Base-by-base conservation (phyloP, 2,797 vertebrate species). In the Gobio occitaniae region DNA sequence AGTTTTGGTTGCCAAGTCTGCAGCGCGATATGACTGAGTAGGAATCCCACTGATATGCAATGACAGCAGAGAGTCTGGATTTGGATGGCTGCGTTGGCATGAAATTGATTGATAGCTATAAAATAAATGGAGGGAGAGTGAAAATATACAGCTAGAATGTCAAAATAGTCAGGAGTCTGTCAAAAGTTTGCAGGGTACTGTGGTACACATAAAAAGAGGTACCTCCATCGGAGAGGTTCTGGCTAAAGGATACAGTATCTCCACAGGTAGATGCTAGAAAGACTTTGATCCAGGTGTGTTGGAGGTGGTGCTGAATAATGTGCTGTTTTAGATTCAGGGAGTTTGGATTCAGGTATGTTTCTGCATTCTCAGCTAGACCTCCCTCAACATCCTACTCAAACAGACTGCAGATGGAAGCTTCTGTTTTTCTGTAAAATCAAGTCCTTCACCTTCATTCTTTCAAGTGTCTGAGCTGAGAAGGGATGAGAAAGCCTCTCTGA, bases 401-500 rank as follows among this genome's bases (percentile, higher is more conserved):
- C n/a, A 69, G 63, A 69, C n/a, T 69, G 50, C 48, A 47, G 17
- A 71, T 59, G 56, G 21, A 66, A 65, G 36, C 21, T 70, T 54
- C 74, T 50, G 68, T 48, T 80, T 50, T 44, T 59, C n/a, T 41
- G 12, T 59, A 19, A 68, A 78, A n/a, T 70, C 25, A 70, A 65
- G 44, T 32, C 38, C 50, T 69, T 65, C 82, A 61, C 50, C 36
- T 36, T 56, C 72, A 52, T 56, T 15, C 41, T 75, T 86, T 76
- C 29, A 83, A 80, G 52, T 47, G 25, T 70, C 32, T 32, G 48
- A 69, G n/a, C 54, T 72, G 63, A 83, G 59, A 59, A 90, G 87
- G 91, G 90, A 91, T 93, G 86, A 92, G 92, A 92, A 82, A 80
- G 88, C 88, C 87, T 90, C 88, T 84, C 79, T 90, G 25, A 86